phyloP scores from a whole-genome alignment of 2,113 vertebrate species.

The Leptobrachium leishanense region DNA sequence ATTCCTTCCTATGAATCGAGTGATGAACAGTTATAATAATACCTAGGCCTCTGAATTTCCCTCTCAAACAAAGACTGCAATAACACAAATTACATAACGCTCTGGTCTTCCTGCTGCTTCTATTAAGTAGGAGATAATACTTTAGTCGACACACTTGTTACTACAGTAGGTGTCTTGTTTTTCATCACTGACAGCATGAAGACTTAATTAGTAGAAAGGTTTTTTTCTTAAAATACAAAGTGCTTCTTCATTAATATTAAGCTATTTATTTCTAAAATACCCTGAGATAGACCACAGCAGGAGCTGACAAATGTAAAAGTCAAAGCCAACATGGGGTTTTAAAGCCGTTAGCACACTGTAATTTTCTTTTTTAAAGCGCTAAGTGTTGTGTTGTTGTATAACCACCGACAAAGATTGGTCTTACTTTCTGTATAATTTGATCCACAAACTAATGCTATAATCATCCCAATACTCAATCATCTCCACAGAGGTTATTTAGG shows the following conservation, averaged over 20 bases:
- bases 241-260: neutral
- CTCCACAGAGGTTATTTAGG: too few relatives aligned
- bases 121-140: slow-evolving; percentile 16
- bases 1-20: slow-evolving; percentile 11
- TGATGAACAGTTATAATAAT: slow-evolving; percentile 19
- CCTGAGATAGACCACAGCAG: too few relatives aligned
- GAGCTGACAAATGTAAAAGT: too few relatives aligned
- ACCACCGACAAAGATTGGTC: too few relatives aligned
- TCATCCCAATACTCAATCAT: too few relatives aligned
- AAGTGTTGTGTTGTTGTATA: too few relatives aligned
- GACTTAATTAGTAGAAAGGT: slow-evolving; percentile 20
- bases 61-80: slow-evolving; percentile 27
- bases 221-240: slow-evolving; percentile 20
- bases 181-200: slow-evolving; percentile 11
- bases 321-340: too few relatives aligned
- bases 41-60: slow-evolving; percentile 14
- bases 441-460: too few relatives aligned
- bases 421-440: too few relatives aligned
- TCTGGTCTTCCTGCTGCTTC: neutral
- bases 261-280: neutral
- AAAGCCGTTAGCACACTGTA: too few relatives aligned
- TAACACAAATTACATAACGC: slow-evolving; percentile 14
- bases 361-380: too few relatives aligned
- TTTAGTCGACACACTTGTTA: slow-evolving; percentile 8
- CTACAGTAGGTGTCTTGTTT: slow-evolving; percentile 19